A percentile compares a stretch with the other conserved stretches of the same genome.
phyloP scores from a whole-genome alignment of 1,140 invertebrate genomes.

The Dermatophagoides farinae region DNA sequence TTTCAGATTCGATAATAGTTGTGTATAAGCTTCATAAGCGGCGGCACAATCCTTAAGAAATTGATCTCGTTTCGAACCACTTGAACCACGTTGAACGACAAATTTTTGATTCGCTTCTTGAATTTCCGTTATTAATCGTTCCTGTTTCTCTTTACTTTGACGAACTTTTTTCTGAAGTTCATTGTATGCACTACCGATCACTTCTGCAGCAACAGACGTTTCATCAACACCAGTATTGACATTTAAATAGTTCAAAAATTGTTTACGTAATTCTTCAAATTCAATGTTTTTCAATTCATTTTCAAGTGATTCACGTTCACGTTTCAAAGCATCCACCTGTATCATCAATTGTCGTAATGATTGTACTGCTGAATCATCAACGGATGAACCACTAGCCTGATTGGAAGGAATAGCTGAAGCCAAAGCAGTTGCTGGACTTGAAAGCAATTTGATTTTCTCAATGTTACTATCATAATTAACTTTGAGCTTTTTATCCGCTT shows the following conservation, averaged over 20 bases:
- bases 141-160: conserved; percentile 55
- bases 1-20: conserved; percentile 66
- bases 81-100: conserved; percentile 40
- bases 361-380: conserved; percentile 35
- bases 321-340: conserved; percentile 65
- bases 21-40: conserved; percentile 74
- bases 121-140: conserved; percentile 50
- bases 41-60: conserved; percentile 64
- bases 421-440: conserved; percentile 1
- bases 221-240: conserved; percentile 73
- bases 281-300: conserved; percentile 58
- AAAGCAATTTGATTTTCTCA: conserved; percentile 58
- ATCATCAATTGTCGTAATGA: conserved; percentile 59
- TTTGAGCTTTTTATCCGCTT: conserved; percentile 51
- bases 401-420: conserved; percentile 14
- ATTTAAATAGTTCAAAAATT: conserved; percentile 54
- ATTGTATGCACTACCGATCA: conserved; percentile 53
- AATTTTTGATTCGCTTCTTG: conserved; percentile 52
- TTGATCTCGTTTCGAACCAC: conserved; percentile 40
- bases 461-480: conserved; percentile 63
- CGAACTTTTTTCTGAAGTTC: conserved; percentile 45
- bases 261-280: conserved; percentile 54
- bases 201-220: conserved; percentile 48
- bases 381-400: conserved; percentile 26
- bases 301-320: conserved; percentile 69